Conservation (phyloP, 2,888 invertebrate genomes). For the Leucozona laternaria region DNA sequence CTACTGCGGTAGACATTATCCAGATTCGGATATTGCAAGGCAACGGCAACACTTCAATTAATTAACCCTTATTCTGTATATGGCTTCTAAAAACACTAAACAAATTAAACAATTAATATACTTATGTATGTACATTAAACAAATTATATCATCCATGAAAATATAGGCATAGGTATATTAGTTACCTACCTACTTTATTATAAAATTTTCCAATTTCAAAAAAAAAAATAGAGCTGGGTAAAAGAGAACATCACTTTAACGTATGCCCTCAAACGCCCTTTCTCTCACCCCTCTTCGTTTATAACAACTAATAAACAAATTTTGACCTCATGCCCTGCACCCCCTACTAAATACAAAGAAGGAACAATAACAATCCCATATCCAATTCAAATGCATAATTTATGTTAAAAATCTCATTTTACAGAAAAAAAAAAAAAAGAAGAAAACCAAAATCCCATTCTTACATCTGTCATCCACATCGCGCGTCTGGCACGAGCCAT, state of each 20-base stretch:
- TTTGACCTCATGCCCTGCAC: conserved; percentile 66
- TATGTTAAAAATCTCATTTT: conserved; percentile 74
- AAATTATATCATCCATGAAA: conserved; percentile 28
- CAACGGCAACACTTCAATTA: too few relatives aligned
- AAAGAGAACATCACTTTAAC: conserved; percentile 10
- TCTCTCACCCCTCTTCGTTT: conserved; percentile 20
- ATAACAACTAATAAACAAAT: conserved; percentile 69
- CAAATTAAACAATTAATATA: conserved; percentile 14
- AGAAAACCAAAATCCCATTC: conserved; percentile 65
- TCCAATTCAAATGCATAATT: conserved; percentile 71
- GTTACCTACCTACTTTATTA: conserved; percentile 31
- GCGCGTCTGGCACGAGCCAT: conserved; percentile 67
- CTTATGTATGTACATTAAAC: conserved; percentile 2
- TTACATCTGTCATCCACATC: conserved; percentile 68
- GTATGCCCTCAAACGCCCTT: not conserved
- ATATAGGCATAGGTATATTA: not conserved
- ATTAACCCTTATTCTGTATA: not conserved
- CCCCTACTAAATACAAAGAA: conserved; percentile 28
- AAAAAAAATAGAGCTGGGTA: not conserved
- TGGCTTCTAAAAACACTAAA: not conserved
- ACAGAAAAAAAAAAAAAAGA: conserved; percentile 50
- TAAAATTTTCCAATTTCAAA: conserved; percentile 46
- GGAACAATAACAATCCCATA: conserved; percentile 26
- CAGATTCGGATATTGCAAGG: too few relatives aligned
- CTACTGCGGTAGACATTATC: too few relatives aligned